Base-by-base conservation (phyloP, 2,888 invertebrate genomes). In the Ectemnius cavifrons region DNA sequence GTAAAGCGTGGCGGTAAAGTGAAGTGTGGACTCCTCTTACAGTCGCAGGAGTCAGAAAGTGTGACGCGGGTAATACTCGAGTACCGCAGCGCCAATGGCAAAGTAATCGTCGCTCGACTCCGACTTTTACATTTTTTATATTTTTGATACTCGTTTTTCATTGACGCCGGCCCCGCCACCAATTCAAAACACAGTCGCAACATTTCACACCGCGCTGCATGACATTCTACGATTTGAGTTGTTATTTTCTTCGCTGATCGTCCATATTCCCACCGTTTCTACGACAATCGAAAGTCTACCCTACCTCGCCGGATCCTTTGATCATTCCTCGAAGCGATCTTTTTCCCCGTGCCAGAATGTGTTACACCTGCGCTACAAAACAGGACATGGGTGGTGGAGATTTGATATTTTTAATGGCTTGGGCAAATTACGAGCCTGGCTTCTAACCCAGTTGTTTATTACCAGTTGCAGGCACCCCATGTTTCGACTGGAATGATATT, bases 51-150 rank as follows among this genome's bases (percentile, higher is more conserved):
- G 37, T 37, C 37, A 11, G 37, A 37, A 11, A 37, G 37, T 11
- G 5, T 37, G 37, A 37, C 8, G 37, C 8, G 37, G 37, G 1
- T 37, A 8, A 37, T 11, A 37, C 8, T 8, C 37, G 37, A 37
- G 37, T 11, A 37, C 37, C 37, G 37, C 37, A 37, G 37, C 37
- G 8, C 11, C 37, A 37, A 37, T 37, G 8, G 5, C 37, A 11
- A 37, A 11, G 37, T 37, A 37, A 37, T 37, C 37, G 37, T 37
- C 37, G 37, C 37, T 37, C 8, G n/a, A 70, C 60, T 69, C 69
- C 69, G 72, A 76, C 58, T 69, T 77, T 23, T 77, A 76, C 62
- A 67, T 65, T 72, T 77, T 72, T 77, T 72, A 77, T 77, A 77
- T 76, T 77, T 77, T 77, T 77, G 67, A 76, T 77, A 77, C 72